These are phyloP conservation scores for Oncorhynchus mykiss DNA, from an alignment of 2,113 vertebrate species.

Conservation along the genomic window DNA sequence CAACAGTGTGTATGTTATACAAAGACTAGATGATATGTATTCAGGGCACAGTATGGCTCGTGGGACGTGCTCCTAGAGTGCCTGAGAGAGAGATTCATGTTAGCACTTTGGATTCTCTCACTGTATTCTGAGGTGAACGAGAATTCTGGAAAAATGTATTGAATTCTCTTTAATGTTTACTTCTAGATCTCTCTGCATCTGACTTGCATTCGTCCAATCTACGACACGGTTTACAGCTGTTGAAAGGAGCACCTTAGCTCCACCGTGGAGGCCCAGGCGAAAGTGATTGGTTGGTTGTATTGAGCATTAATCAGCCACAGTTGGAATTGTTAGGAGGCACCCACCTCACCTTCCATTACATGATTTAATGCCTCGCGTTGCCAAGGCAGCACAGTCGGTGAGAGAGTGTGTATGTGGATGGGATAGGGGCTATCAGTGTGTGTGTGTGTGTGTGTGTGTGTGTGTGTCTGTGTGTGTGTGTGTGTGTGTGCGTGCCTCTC, in stretches of 20 bases:
- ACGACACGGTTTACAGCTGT: background rate
- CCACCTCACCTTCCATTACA: slow-evolving; percentile 30
- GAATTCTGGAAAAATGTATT: background rate
- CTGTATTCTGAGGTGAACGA: slow-evolving; percentile 18
- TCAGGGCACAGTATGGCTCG: slow-evolving; percentile 28
- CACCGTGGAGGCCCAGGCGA: background rate
- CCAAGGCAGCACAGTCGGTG: slow-evolving; percentile 21
- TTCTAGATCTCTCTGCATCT: background rate
- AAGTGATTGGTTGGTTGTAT: slow-evolving; percentile 14
- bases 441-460: no score
- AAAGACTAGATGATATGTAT: slow-evolving; percentile 43
- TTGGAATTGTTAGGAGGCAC: slow-evolving; percentile 35
- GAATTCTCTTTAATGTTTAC: background rate
- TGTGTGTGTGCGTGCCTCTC: slow-evolving; percentile 6
- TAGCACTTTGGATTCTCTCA: background rate
- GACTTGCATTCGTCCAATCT: background rate
- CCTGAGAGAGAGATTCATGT: slow-evolving; percentile 20
- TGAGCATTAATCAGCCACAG: background rate
- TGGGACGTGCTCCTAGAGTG: slow-evolving; percentile 21
- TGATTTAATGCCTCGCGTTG: slow-evolving; percentile 29
- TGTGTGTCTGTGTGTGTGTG: no score
- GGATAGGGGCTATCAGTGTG: background rate
- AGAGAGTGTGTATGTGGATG: slow-evolving; percentile 34
- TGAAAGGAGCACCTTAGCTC: background rate
- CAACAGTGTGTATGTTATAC: slow-evolving; percentile 30